Evolutionary conservation across 1,140 invertebrate species (phyloP), one percentile per base, ranked within the genome.

Genomic region (Camponotus floridanus): DNA sequence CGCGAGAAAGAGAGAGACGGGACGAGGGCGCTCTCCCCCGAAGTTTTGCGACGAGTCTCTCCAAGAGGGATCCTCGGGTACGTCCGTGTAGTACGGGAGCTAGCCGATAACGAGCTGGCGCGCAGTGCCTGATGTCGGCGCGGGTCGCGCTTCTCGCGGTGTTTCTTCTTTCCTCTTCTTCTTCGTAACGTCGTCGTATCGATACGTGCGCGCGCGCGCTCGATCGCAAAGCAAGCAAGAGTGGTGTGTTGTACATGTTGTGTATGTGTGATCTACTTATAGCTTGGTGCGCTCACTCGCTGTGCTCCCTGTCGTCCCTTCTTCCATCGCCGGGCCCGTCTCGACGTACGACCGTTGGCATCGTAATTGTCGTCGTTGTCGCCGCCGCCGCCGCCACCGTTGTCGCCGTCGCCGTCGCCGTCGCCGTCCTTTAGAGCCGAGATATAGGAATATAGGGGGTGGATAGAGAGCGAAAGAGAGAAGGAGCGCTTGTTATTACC

Each of bases 1-100:
- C 61, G 74, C 65, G 74, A 48, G 79, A 57, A 59, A 62, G 74
- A 83, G 81, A 91, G 70, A 55, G 81, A 83, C 68, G 90, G 48
- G 6, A 62, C 48, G 81, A 88, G 70, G 76, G 86, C 42, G 90
- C 57, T 76, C 74, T 76, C 74, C 85, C 83, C 45, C 88, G 87
- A 87, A 86, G 87, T 87, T 89, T 88, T 55, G 59, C 78, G 86
- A 71, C 76, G 76, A 80, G 84, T 90, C 78, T 78, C 84, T 68
- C 76, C 83, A 86, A 91, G 91, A 91, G 91, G 76, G 87, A 87
- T 86, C 76, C 65, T 84, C 85, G 71, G 76, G 76, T 68, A 79
- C 76, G 76, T 80, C 33, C 76, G 76, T 57, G 76, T 76, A 57
- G 67, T 78, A 89, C 88, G 73, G 67, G 62, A 86, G 88, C 57